These are phyloP conservation scores for Tethya wilhelma DNA, from an alignment of 37 sponge, comb jelly and placozoan genomes.

Conservation along the genomic window DNA sequence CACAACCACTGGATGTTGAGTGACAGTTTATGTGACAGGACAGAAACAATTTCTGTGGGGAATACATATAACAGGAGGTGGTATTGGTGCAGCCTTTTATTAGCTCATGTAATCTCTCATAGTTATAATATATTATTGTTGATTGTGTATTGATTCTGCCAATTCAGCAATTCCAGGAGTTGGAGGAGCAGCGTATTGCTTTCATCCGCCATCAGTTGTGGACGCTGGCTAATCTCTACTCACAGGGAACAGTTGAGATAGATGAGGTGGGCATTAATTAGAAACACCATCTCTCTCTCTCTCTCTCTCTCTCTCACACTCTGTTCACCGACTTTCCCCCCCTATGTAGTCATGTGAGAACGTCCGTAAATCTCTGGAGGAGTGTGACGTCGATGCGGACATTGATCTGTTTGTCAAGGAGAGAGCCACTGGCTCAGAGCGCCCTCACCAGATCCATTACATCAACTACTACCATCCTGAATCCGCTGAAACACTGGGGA, in stretches of 20 bases:
- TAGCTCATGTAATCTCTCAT: too few species aligned
- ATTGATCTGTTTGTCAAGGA: constrained; percentile 87
- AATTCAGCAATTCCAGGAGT: constrained; percentile 86
- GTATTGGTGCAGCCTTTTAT: too few species aligned
- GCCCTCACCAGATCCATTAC: constrained; percentile 77
- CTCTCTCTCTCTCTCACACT: constrained; percentile 3
- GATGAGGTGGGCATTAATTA: constrained; percentile 64
- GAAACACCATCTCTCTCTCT: constrained; percentile 5
- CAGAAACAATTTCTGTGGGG: too few species aligned
- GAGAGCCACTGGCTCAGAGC: constrained; percentile 62
- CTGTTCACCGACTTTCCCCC: too few species aligned
- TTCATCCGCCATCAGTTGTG: constrained; percentile 85
- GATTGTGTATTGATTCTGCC: too few species aligned
- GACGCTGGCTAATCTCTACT: constrained; percentile 70
- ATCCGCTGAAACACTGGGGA: constrained; percentile 4
- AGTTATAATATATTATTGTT: too few species aligned
- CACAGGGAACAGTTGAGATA: constrained; percentile 70
- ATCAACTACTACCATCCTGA: constrained; percentile 78
- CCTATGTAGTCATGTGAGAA: constrained; percentile 63
- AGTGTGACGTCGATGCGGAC: constrained; percentile 85
- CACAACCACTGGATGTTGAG: too few species aligned
- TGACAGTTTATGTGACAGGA: too few species aligned
- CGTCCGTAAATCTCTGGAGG: constrained; percentile 77
- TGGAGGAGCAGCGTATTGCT: constrained; percentile 85
- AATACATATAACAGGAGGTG: too few species aligned